Base-by-base conservation (phyloP, 2,888 invertebrate species). In the Syritta pipiens region DNA sequence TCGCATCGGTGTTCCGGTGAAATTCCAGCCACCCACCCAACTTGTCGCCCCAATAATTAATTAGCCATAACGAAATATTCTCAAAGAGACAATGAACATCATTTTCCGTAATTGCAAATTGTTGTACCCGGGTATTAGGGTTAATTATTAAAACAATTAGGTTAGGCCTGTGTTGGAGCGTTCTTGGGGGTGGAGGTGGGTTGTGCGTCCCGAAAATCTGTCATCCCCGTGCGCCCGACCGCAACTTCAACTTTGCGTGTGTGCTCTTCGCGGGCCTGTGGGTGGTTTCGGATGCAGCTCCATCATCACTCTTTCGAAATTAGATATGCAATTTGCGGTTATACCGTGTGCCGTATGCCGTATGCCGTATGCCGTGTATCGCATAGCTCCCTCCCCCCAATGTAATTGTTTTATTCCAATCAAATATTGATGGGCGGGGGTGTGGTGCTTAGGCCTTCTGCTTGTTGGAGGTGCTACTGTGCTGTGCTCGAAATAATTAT, bases 61-160 rank as follows among this genome's bases (percentile, higher is more conserved):
- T 83, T 83, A 83, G 83, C 83, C 82, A 83, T 83, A 83, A 83
- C 83, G 83, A 79, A 83, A 82, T 83, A 83, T 83, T 83, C 82
- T 83, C 83, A 83, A 83, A 82, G 83, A 83, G 82, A 83, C 83
- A 83, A 82, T 83, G 83, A 82, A 83, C 82, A 82, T 83, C 83
- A 83, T 83, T 83, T 79, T 83, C 82, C 83, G 82, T 83, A 83
- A 83, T 83, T 83, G 83, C 82, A 83, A 83, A 83, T 83, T 82
- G 83, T 83, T 83, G 83, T 83, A 83, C 81, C 77, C 76, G 76
- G 82, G 82, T 81, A 83, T 83, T 83, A 83, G 82, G 83, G 83
- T 83, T 83, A 83, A 83, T 83, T 83, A 83, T 83, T 83, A 81
- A 83, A 83, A 83, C 83, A 83, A 83, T 83, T 83, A 83, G 82